Percentiles rank a stretch among this genome's conserved stretches.
phyloP scores from a whole-genome alignment of 2,797 vertebrate genomes.

The Lepus townsendii region DNA sequence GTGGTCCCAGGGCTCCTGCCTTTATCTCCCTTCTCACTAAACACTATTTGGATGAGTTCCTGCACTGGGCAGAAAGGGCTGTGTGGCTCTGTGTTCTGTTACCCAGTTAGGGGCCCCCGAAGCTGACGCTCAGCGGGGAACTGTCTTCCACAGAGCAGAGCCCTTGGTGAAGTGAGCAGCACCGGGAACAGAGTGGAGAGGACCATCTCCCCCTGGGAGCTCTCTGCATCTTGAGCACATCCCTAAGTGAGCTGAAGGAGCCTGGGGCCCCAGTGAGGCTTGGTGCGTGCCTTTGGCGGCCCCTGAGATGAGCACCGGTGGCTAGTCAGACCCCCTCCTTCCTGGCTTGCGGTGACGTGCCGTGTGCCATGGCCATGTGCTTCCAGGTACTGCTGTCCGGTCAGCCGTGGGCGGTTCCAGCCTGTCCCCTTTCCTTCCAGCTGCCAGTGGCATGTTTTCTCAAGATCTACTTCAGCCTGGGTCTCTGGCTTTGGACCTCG shows the following conservation, averaged over 20 bases:
- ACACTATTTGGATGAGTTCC: not conserved
- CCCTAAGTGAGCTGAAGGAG: not conserved
- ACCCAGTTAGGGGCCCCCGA: not conserved
- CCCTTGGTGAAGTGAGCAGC: not conserved
- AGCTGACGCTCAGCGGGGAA: not conserved
- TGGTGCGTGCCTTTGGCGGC: accelerated
- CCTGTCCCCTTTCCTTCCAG: not conserved
- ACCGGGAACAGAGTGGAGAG: not conserved
- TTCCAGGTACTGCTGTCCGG: not conserved
- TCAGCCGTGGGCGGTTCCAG: accelerated
- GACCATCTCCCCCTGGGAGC: not conserved
- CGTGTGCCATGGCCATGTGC: not conserved
- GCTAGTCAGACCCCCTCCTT: not conserved
- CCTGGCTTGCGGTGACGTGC: not conserved
- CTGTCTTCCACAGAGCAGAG: not conserved
- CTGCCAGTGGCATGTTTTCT: not conserved
- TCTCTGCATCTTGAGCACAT: accelerated
- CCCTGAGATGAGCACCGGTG: not conserved
- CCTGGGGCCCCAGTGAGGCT: accelerated
- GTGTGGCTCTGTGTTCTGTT: not conserved
- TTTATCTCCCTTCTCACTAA: not conserved
- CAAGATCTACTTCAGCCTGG: not conserved
- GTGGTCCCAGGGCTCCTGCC: not conserved
- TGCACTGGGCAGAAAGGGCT: not conserved
- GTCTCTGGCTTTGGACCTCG: not conserved